Evolutionary conservation across 2,113 vertebrate species (phyloP).

Genomic region (Mionectes macconnelli): DNA sequence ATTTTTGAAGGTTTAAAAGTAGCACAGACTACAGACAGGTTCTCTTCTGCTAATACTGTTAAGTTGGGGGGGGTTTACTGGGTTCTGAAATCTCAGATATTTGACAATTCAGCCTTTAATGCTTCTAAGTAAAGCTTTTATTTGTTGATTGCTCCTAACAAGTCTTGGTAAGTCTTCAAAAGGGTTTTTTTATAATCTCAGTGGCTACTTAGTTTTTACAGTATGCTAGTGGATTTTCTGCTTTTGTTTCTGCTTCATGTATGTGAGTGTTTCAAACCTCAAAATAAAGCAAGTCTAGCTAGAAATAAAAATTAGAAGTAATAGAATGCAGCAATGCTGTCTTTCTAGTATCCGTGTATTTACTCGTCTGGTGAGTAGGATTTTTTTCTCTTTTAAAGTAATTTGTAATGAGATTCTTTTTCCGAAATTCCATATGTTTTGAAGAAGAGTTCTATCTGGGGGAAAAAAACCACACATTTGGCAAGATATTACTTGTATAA

Average conservation of each 20-base stretch:
- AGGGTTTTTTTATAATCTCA: neutral
- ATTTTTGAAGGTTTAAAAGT: neutral
- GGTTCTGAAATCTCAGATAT: neutral
- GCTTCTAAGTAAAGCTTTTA: neutral
- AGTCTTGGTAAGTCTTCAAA: neutral
- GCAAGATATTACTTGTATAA: neutral
- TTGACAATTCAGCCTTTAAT: neutral
- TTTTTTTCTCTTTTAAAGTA: neutral
- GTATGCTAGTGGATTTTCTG: neutral
- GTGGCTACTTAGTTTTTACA: neutral
- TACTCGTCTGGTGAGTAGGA: neutral
- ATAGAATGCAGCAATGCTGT: neutral
- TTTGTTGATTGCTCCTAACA: neutral
- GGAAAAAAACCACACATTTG: neutral
- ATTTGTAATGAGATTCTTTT: neutral
- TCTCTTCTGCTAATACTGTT: neutral
- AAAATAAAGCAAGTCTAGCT: neutral
- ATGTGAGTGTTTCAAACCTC: neutral
- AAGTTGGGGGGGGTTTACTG: neutral
- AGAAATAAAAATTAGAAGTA: neutral
- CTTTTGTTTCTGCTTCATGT: neutral
- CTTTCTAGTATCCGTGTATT: neutral
- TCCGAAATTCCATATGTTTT: neutral
- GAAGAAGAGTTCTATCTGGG: neutral
- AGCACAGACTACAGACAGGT: neutral